Evolutionary conservation across 1,140 invertebrate genomes (phyloP).

Genomic region (Calliopsis andreniformis): DNA sequence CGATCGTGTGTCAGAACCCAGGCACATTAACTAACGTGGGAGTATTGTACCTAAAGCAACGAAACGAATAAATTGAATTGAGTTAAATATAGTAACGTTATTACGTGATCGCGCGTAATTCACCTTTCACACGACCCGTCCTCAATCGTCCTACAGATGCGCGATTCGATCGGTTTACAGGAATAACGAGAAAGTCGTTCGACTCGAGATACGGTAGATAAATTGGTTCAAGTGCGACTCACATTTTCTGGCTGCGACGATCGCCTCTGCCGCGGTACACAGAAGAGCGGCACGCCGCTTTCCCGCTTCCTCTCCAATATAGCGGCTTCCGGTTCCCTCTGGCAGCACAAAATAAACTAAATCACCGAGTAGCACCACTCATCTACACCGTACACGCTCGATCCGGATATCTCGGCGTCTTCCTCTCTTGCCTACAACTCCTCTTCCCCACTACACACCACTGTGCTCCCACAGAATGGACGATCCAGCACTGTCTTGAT

Average conservation of each 20-base stretch:
- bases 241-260: conserved; percentile 79
- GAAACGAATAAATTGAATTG: too few relatives aligned
- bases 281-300: conserved; percentile 80
- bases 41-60: too few relatives aligned
- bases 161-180: neutral
- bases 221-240: conserved; percentile 55
- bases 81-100: too few relatives aligned
- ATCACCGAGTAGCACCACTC: neutral
- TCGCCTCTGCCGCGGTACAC: conserved; percentile 80
- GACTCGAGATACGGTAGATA: neutral
- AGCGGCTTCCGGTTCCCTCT: conserved; percentile 71
- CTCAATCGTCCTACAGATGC: neutral
- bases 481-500: neutral
- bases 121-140: neutral
- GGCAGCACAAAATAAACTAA: conserved; percentile 28
- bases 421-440: neutral
- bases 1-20: too few relatives aligned
- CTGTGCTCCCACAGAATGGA: neutral
- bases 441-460: conserved; percentile 10
- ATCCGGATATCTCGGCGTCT: neutral
- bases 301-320: conserved; percentile 81
- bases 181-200: too few relatives aligned
- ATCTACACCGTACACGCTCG: neutral
- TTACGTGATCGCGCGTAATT: neutral
- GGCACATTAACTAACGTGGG: too few relatives aligned